A percentile compares a stretch with the other conserved stretches of the same genome.
These are phyloP conservation scores for Scytalopus superciliaris DNA, from an alignment of 2,113 vertebrate species.

Conservation along the genomic window DNA sequence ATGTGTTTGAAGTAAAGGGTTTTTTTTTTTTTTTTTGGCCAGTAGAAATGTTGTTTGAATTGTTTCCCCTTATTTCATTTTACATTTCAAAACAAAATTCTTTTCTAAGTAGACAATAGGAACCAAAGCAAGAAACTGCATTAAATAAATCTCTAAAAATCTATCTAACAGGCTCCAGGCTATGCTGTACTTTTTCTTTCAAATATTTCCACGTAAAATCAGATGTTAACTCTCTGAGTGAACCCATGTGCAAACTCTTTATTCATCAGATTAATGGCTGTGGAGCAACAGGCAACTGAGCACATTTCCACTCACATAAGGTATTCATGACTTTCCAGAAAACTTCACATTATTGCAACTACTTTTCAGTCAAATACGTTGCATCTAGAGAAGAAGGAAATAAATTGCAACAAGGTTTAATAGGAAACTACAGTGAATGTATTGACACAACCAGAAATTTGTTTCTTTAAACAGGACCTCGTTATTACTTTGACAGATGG, in stretches of 20 bases:
- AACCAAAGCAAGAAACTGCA: slow-evolving; percentile 36
- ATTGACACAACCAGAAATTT: slow-evolving; percentile 8
- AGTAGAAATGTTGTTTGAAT: slow-evolving; percentile 48
- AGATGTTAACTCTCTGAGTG: slow-evolving; percentile 69
- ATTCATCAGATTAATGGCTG: slow-evolving; percentile 57
- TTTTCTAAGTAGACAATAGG: slow-evolving; percentile 50
- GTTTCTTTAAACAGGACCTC: slow-evolving; percentile 35
- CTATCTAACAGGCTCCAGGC: slow-evolving; percentile 51
- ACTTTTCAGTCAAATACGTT: slow-evolving; percentile 56
- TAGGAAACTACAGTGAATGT: slow-evolving; percentile 10
- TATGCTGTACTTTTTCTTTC: slow-evolving; percentile 48
- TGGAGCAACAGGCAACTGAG: slow-evolving; percentile 60
- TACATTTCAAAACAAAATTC: slow-evolving; percentile 68
- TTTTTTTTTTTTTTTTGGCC: not conserved
- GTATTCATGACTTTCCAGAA: slow-evolving; percentile 35
- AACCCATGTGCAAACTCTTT: slow-evolving; percentile 55
- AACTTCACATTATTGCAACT: slow-evolving; percentile 55
- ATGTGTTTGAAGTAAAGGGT: not conserved
- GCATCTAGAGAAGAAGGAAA: slow-evolving; percentile 53
- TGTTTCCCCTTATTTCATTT: slow-evolving; percentile 40
- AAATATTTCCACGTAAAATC: slow-evolving; percentile 68
- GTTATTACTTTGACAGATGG: slow-evolving; percentile 16
- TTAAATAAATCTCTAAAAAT: slow-evolving; percentile 62
- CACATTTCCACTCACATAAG: slow-evolving; percentile 24
- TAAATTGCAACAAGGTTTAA: slow-evolving; percentile 34